Percentiles rank a stretch among this genome's conserved stretches.
Evolutionary conservation across 2,888 invertebrate species (phyloP).

Genomic region (Catocala nupta): DNA sequence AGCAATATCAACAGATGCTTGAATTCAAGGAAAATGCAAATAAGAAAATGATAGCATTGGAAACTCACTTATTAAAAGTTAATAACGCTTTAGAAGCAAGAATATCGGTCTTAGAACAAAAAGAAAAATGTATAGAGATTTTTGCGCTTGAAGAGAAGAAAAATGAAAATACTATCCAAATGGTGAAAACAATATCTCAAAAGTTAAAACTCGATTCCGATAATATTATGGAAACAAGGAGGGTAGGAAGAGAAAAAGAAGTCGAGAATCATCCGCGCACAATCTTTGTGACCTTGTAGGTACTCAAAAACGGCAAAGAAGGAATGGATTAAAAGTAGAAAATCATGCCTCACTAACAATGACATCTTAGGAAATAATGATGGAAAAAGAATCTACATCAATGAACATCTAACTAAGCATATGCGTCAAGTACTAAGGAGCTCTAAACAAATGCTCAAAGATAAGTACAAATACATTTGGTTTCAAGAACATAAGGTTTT

Average conservation of each 20-base stretch:
- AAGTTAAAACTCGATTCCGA: not conserved
- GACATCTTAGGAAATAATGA: not conserved
- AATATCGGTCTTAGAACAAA: no score
- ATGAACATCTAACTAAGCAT: constrained; percentile 12
- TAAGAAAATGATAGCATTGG: no score
- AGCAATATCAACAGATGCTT: no score
- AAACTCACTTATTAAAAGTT: no score
- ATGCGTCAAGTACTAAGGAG: constrained; percentile 10
- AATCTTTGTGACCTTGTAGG: not conserved
- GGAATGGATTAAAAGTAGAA: not conserved
- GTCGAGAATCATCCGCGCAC: not conserved
- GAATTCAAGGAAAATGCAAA: no score
- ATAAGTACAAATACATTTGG: constrained; percentile 15
- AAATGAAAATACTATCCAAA: no score
- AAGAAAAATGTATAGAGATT: no score
- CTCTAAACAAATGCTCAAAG: constrained; percentile 5
- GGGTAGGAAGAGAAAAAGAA: not conserved
- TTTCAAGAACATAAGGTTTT: constrained; percentile 10
- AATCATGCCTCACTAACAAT: not conserved
- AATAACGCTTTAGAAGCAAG: no score
- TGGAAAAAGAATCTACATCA: constrained; percentile 13
- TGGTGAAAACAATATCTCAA: no score
- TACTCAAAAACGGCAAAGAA: not conserved
- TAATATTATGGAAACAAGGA: not conserved
- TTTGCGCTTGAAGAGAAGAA: no score